Conservation (phyloP, 2,113 vertebrate genomes). For the Trinectes maculatus region DNA sequence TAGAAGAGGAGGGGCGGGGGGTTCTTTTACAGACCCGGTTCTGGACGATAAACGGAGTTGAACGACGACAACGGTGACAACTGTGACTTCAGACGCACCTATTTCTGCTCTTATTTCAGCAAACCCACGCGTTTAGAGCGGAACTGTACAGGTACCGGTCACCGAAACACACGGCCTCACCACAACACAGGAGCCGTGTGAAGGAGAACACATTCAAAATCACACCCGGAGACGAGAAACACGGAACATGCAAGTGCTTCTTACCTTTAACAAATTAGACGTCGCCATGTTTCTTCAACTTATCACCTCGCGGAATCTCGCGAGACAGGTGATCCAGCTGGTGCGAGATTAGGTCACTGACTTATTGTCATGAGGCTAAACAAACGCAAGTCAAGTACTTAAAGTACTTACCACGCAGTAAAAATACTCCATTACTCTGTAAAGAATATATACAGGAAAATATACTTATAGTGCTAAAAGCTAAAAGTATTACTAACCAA, state of each 20-base stretch:
- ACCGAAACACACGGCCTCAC: accelerated
- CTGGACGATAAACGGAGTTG: conserved; percentile 25
- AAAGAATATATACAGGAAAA: too few relatives aligned
- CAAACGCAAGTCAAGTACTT: too few relatives aligned
- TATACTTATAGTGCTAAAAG: too few relatives aligned
- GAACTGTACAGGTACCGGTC: accelerated
- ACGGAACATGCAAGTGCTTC: conserved; percentile 64
- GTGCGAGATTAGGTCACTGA: conserved; percentile 37
- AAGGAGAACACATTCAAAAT: not conserved
- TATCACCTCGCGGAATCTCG: conserved; percentile 82
- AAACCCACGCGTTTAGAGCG: not conserved
- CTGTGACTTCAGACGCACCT: conserved; percentile 45
- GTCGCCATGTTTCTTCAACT: conserved; percentile 95
- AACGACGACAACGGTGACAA: conserved; percentile 30
- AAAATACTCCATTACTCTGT: too few relatives aligned
- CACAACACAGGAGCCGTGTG: not conserved
- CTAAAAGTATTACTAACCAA: too few relatives aligned
- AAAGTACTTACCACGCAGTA: too few relatives aligned
- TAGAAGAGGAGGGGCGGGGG: not conserved
- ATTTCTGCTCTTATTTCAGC: conserved; percentile 5
- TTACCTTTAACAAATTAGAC: conserved; percentile 98
- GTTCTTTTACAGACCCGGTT: not conserved
- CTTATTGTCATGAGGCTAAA: too few relatives aligned
- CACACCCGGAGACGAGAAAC: not conserved
- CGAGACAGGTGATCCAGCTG: conserved; percentile 66